A percentile compares a stretch with the other conserved stretches of the same genome.
Conservation (phyloP, 1,140 invertebrate genomes). For the Drosophila kohkoa region DNA sequence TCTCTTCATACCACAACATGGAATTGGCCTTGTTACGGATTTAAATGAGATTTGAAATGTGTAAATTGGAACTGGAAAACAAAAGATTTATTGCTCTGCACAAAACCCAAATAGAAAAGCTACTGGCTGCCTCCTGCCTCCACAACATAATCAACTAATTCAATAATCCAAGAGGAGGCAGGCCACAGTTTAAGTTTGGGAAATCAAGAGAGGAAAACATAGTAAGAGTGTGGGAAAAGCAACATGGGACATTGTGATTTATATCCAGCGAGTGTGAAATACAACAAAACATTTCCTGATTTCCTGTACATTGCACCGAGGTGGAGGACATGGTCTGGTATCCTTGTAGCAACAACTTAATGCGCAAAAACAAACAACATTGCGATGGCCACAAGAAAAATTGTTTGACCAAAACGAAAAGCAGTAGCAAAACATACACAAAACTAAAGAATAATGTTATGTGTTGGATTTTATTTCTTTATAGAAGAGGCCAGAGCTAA, state of each 20-base stretch:
- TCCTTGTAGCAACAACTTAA: conserved; percentile 68
- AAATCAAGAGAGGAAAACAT: conserved; percentile 1
- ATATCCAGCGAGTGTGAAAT: conserved; percentile 66
- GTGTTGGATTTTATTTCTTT: conserved; percentile 49
- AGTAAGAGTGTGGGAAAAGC: conserved; percentile 12
- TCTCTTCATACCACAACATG: conserved; percentile 55
- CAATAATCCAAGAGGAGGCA: conserved; percentile 59
- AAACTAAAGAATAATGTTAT: conserved; percentile 48
- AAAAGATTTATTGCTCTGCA: conserved; percentile 66
- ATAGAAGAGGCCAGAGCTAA: conserved; percentile 44
- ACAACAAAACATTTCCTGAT: conserved; percentile 66
- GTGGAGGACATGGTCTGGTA: conserved; percentile 38
- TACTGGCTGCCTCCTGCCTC: conserved; percentile 16
- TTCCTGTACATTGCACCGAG: conserved; percentile 48
- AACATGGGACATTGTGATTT: conserved; percentile 72
- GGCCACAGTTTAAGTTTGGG: conserved; percentile 4
- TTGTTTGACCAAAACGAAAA: conserved; percentile 53
- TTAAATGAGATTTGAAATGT: conserved; percentile 69
- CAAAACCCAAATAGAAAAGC: conserved; percentile 47
- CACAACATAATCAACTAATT: conserved; percentile 70
- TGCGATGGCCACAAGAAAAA: conserved; percentile 56
- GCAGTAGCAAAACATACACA: conserved; percentile 34
- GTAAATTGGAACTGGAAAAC: conserved; percentile 52
- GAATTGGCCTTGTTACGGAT: conserved; percentile 58
- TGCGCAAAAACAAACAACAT: conserved; percentile 67